Conservation (phyloP, 37 sponge, comb jelly and placozoan species). For the Aplysina aerophoba region DNA sequence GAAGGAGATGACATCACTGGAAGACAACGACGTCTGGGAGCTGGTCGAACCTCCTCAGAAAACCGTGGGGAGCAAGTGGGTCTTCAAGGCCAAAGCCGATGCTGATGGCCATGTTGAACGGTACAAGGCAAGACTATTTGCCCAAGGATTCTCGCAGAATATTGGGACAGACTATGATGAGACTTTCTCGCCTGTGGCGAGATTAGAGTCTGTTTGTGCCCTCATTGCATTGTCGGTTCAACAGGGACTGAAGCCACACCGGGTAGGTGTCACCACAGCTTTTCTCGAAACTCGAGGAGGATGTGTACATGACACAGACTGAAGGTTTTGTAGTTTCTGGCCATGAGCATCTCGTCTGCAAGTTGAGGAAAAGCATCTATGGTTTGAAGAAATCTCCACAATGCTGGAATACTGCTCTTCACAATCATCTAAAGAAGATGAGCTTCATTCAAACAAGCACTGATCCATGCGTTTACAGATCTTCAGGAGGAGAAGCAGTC, state of each 20-base stretch:
- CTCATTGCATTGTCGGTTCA: conserved; percentile 40
- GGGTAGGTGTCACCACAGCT: conserved; percentile 60
- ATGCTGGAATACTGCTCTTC: too few relatives aligned
- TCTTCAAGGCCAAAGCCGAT: conserved; percentile 43
- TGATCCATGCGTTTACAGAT: conserved; percentile 40
- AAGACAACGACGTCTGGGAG: conserved; percentile 61
- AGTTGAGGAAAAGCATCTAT: conserved; percentile 29
- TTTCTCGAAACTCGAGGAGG: conserved; percentile 57
- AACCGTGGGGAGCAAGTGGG: conserved; percentile 65
- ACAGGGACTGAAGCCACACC: conserved; percentile 40
- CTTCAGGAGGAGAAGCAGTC: conserved; percentile 27
- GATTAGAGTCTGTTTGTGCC: conserved; percentile 37
- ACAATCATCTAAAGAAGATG: too few relatives aligned
- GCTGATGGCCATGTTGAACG: conserved; percentile 47
- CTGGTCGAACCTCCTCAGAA: conserved; percentile 50
- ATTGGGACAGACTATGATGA: conserved; percentile 59
- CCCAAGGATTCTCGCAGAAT: conserved; percentile 61
- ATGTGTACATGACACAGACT: conserved; percentile 62
- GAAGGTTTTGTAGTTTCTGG: conserved; percentile 41
- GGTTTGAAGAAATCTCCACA: too few relatives aligned
- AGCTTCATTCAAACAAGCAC: too few relatives aligned
- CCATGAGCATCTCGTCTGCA: conserved; percentile 47
- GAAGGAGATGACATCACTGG: conserved; percentile 52
- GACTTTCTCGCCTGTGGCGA: conserved; percentile 51
- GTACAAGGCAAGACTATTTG: conserved; percentile 58